Conservation (phyloP, 2,888 invertebrate genomes). For the Antitype chi region DNA sequence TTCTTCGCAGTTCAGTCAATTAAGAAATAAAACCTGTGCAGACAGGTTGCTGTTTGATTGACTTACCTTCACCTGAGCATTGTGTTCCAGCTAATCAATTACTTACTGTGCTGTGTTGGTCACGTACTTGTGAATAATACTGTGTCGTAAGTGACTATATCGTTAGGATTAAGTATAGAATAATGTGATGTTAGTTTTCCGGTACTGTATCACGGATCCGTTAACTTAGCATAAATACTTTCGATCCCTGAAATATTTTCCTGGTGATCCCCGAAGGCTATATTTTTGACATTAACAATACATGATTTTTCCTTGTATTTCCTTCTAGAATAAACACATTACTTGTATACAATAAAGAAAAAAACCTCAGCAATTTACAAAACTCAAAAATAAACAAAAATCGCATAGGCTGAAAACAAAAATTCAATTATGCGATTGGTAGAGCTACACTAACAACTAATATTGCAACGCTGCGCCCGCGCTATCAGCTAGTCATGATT, state of each 20-base stretch:
- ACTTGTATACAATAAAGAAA: background rate
- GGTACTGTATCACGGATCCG: constrained; percentile 1
- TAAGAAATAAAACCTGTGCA: constrained; percentile 33
- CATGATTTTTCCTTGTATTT: background rate
- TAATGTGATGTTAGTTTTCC: background rate
- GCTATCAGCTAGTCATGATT: constrained; percentile 24
- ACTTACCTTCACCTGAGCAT: constrained; percentile 40
- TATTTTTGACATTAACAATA: background rate
- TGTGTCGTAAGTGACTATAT: constrained; percentile 10
- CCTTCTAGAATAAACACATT: background rate
- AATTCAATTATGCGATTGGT: background rate
- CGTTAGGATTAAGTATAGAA: constrained; percentile 18
- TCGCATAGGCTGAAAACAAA: background rate
- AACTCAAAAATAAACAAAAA: background rate
- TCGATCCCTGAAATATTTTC: background rate
- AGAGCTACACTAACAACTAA: constrained; percentile 14
- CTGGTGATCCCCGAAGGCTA: background rate
- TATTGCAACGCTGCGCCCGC: constrained; percentile 22
- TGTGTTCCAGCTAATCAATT: constrained; percentile 38
- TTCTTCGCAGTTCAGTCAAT: constrained; percentile 43
- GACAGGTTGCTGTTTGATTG: constrained; percentile 23
- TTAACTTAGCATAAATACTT: background rate
- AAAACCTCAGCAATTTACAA: background rate
- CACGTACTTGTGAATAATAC: constrained; percentile 17
- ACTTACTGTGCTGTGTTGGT: constrained; percentile 9